A percentile compares a stretch with the other conserved stretches of the same genome.
Conservation (phyloP, 2,113 vertebrate species). For the Gambusia affinis region DNA sequence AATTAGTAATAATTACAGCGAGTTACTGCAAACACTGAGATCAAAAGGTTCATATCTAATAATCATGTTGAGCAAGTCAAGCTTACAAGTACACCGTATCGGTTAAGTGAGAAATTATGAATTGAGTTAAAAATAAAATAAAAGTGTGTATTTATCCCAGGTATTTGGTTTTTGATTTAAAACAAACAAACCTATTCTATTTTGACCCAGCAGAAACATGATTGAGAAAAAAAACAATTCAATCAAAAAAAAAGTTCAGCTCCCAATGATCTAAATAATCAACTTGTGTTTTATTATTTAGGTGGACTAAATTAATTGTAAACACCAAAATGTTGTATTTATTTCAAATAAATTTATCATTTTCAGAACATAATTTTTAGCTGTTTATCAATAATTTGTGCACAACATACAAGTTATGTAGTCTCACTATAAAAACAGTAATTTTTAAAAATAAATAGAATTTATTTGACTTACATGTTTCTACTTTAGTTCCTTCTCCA, state of each 20-base stretch:
- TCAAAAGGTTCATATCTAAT: background rate
- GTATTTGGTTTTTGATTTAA: background rate
- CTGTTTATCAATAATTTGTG: background rate
- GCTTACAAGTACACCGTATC: background rate
- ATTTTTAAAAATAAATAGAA: background rate
- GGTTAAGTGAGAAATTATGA: background rate
- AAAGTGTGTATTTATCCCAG: background rate
- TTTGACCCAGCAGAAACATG: background rate
- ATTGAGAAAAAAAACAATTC: background rate
- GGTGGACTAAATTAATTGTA: background rate
- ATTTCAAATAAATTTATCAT: background rate
- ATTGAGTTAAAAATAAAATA: background rate
- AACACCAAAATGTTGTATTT: background rate
- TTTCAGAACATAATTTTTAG: too few species aligned
- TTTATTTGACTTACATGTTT: conserved; percentile 4
- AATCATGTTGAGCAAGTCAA: background rate
- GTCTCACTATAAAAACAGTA: too few species aligned
- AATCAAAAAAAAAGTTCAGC: too few species aligned
- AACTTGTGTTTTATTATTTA: too few species aligned
- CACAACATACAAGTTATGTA: too few species aligned
- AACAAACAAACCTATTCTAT: background rate
- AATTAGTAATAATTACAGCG: background rate
- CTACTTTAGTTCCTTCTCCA: conserved; percentile 47
- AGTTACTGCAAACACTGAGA: background rate
- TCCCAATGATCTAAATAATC: background rate